A percentile compares a stretch with the other conserved stretches of the same genome.
Evolutionary conservation across 35 echinoderm and acorn worm genomes (phyloP).

Genomic region (Hemicentrotus pulcherrimus): DNA sequence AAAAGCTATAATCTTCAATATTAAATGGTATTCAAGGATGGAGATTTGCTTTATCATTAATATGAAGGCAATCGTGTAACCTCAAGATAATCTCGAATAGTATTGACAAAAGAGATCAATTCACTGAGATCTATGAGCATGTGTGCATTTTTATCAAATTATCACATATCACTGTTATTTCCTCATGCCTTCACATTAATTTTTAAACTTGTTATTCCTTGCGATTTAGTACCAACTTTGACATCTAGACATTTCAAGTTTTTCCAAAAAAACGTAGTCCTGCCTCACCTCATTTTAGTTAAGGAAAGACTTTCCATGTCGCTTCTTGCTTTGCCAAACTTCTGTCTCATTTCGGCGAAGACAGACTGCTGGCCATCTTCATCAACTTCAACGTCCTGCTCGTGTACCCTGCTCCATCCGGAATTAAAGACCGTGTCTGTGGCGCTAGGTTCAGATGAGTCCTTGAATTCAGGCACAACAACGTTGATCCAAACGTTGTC

Average conservation of each 20-base stretch:
- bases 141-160: background rate
- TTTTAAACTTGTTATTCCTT: no score
- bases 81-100: background rate
- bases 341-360: background rate
- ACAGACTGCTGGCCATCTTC: background rate
- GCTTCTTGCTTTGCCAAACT: background rate
- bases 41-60: background rate
- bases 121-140: background rate
- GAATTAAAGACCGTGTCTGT: background rate
- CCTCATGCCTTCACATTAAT: background rate
- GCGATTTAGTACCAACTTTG: background rate
- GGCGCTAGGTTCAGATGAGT: background rate
- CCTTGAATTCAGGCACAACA: background rate
- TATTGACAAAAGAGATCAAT: background rate
- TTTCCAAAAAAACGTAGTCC: background rate
- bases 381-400: background rate
- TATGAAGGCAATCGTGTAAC: background rate
- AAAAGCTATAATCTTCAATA: background rate
- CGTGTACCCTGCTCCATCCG: background rate
- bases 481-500: conserved; percentile 6
- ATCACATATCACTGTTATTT: background rate
- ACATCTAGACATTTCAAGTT: background rate
- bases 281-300: conserved; percentile 5
- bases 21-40: background rate
- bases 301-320: background rate